These are phyloP conservation scores for Zoanthus gigantus DNA, from an alignment of 92 coral and sea anemone species.

Conservation along the genomic window DNA sequence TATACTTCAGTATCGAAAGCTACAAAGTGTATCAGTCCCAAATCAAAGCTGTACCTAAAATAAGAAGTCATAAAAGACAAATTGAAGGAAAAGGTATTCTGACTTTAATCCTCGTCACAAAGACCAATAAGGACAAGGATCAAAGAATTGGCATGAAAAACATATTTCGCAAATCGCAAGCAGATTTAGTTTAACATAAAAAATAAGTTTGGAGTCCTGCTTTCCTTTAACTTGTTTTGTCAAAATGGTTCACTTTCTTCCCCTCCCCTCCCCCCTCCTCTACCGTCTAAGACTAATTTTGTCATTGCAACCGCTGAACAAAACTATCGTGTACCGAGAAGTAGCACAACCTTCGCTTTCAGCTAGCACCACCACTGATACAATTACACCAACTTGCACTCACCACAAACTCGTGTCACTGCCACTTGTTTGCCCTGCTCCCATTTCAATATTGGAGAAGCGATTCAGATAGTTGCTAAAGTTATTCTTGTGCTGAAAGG, in stretches of 20 bases:
- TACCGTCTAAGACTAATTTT: too few species aligned
- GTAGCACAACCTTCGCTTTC: too few species aligned
- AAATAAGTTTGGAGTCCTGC: neutral
- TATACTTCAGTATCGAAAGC: conserved; percentile 91
- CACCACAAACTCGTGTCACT: conserved; percentile 89
- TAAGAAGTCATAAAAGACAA: neutral
- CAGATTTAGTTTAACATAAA: too few species aligned
- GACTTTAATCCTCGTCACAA: too few species aligned
- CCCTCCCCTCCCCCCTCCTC: neutral
- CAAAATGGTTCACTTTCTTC: neutral
- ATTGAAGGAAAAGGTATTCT: too few species aligned
- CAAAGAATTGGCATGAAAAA: too few species aligned
- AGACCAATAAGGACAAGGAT: too few species aligned
- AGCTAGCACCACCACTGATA: neutral
- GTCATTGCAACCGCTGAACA: too few species aligned
- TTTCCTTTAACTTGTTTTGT: neutral
- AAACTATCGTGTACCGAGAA: too few species aligned
- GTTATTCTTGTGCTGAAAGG: conserved; percentile 69
- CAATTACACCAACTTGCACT: neutral
- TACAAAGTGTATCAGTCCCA: conserved; percentile 86
- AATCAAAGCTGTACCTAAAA: conserved; percentile 82
- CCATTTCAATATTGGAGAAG: conserved; percentile 82
- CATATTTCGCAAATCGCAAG: too few species aligned
- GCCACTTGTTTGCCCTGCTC: conserved; percentile 79
- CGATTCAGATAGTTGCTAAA: conserved; percentile 83